Conservation (phyloP, 2,113 vertebrate genomes). For the Platanista minor region DNA sequence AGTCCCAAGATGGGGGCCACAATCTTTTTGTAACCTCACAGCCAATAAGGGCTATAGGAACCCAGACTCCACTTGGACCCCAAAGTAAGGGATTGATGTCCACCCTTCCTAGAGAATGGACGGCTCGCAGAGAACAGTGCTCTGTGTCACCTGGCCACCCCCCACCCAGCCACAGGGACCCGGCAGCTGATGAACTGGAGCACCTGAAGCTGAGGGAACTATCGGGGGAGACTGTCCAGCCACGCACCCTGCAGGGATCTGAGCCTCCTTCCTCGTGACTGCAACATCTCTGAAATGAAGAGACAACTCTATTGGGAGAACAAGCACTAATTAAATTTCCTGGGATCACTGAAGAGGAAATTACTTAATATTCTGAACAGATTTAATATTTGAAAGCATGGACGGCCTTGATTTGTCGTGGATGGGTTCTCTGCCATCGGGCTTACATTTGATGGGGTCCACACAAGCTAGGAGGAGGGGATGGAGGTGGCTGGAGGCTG, state of each 20-base stretch:
- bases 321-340: conserved; percentile 88
- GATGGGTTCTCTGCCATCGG: neutral
- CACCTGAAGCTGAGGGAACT: fast-evolving
- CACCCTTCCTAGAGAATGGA: neutral
- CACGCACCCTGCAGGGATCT: fast-evolving
- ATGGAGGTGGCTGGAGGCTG: fast-evolving
- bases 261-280: conserved; percentile 51
- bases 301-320: conserved; percentile 81
- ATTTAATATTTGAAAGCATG: conserved; percentile 76
- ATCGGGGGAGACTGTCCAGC: fast-evolving
- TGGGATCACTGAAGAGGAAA: conserved; percentile 85
- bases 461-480: fast-evolving
- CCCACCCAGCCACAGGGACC: fast-evolving
- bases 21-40: neutral
- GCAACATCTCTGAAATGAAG: conserved; percentile 55
- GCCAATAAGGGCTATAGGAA: fast-evolving
- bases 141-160: neutral
- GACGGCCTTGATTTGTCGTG: conserved; percentile 47
- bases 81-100: neutral
- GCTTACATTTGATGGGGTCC: neutral
- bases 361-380: conserved; percentile 85
- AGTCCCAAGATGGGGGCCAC: fast-evolving
- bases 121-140: fast-evolving
- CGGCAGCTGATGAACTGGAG: fast-evolving
- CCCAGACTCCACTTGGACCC: neutral